Evolutionary conservation across 2,113 vertebrate genomes (phyloP), one percentile per base, ranked within the genome.

Genomic region (Toxotes chatareus): DNA sequence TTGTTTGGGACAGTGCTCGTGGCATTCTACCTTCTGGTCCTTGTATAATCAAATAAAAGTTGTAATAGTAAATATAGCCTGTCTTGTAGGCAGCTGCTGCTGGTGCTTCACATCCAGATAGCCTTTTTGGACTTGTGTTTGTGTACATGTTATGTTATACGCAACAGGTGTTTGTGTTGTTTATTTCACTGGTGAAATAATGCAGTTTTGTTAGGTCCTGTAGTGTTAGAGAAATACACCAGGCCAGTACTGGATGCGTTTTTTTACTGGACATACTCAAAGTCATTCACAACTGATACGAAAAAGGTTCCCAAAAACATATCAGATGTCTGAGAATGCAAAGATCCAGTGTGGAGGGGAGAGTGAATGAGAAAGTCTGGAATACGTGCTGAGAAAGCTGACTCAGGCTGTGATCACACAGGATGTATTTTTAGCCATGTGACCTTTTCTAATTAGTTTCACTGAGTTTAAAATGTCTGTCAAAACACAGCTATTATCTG

Each of bases 41-140:
- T 70, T 62, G 60, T 79, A 60, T 88, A 86, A 91, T 85, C 73
- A 80, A 82, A 90, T 92, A 69, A 82, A 32, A 12, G 36, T 44
- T n/a, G 59, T 2, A 0, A 38, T 63, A 57, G 73, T 77, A 73
- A 86, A 88, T 76, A 79, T 19, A 71, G 55, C 19, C 55, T 44
- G 21, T 69, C 65, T 38, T 79, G 70, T 86, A 64, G 13, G 27
- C 63, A 57, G 66, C 38, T 0, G 6, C 49, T 70, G 57, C 80
- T 70, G 27, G 27, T 27, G 63, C 46, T 76, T 80, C 42, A 32
- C 44, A 80, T 75, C 31, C 69, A 73, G 62, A 73, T 21, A 63
- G 73, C 40, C 59, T 83, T 53, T 47, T 61, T 12, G 44, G 68
- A 59, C 49, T 51, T 40, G 61, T 75, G 57, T 68, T 80, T 68